Percentiles rank a stretch among this genome's conserved stretches.
phyloP scores from a whole-genome alignment of 2,888 invertebrate species.

The Digitonthophagus gazella region DNA sequence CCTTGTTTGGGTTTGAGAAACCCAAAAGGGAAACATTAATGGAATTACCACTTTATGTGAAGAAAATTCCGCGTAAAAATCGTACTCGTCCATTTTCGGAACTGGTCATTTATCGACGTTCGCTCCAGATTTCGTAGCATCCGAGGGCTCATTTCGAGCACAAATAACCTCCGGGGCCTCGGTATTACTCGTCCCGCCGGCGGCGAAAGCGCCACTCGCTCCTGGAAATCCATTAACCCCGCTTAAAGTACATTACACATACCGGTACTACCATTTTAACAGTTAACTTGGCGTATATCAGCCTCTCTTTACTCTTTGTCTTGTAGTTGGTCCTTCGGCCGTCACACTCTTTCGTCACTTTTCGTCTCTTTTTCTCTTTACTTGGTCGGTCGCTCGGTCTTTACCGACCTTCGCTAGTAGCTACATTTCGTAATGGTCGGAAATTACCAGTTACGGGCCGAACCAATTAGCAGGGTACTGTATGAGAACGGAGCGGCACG shows the following conservation, averaged over 20 bases:
- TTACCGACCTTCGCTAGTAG: slow-evolving; percentile 36
- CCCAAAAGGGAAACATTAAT: neutral
- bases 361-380: no score
- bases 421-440: slow-evolving; percentile 37
- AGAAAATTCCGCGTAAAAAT: neutral
- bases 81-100: neutral
- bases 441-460: slow-evolving; percentile 39
- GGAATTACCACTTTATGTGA: neutral
- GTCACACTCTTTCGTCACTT: no score
- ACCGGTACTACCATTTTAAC: slow-evolving; percentile 20
- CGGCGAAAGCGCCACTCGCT: slow-evolving; percentile 3
- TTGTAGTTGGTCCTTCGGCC: slow-evolving; percentile 31
- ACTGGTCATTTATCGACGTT: neutral
- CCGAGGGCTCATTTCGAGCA: neutral
- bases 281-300: neutral
- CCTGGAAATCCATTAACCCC: slow-evolving; percentile 19
- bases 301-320: neutral
- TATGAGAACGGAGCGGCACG: slow-evolving; percentile 33
- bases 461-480: slow-evolving; percentile 36
- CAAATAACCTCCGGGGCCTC: neutral
- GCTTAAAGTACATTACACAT: slow-evolving; percentile 1
- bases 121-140: neutral
- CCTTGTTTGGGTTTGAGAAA: neutral
- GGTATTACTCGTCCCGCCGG: neutral
- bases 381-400: no score